Base-by-base conservation (phyloP, 2,113 vertebrate genomes). In the Oostethus manadensis region DNA sequence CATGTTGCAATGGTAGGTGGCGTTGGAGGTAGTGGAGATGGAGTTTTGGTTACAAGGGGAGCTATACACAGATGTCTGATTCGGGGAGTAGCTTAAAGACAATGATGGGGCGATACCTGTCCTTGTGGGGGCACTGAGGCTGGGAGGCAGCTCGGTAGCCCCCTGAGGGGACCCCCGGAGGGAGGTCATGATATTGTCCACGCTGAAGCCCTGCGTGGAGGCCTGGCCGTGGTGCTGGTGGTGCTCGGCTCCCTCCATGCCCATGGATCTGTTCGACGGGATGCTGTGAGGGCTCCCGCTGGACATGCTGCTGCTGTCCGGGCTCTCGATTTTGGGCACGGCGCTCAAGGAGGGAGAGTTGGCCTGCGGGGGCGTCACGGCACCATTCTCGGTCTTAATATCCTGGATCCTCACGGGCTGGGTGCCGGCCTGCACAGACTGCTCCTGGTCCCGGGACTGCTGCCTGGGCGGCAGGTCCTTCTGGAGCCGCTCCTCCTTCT, bases 121-220 rank as follows among this genome's bases (percentile, higher is more conserved):
- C 84, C 94, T 88, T 55, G 87, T 85, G 38, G 92, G 78, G 62
- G 90, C 85, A 74, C 82, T 69, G 18, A 93, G 88, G 70, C 88
- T 71, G 0, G 92, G 73, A 58, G 81, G 44, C n/a, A 95, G 89
- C 66, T 97, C 94, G 0, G 78, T 76, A n/a, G 89, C 74, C 53
- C 87, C 87, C 70, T 94, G 93, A 1, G 94, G 94, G 40, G 94
- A 96, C 26, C 92, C 93, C 64, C 94, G 86, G n/a, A 96, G 88
- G 42, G 93, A 94, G 29, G 93, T 95, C 92, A 97, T 95, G 84
- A 97, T 96, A 87, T 94, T 96, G 89, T 97, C 94, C 78, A 97
- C 94, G 80, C 94, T 97, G 88, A 97, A 97, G 78, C 94, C 93
- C 58, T 92, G 90, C 54, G 86, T 84, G 2, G 86, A 72, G 66